These are phyloP conservation scores for Phrynocephalus versicolor DNA, from an alignment of 2,113 vertebrate genomes.

Conservation along the genomic window DNA sequence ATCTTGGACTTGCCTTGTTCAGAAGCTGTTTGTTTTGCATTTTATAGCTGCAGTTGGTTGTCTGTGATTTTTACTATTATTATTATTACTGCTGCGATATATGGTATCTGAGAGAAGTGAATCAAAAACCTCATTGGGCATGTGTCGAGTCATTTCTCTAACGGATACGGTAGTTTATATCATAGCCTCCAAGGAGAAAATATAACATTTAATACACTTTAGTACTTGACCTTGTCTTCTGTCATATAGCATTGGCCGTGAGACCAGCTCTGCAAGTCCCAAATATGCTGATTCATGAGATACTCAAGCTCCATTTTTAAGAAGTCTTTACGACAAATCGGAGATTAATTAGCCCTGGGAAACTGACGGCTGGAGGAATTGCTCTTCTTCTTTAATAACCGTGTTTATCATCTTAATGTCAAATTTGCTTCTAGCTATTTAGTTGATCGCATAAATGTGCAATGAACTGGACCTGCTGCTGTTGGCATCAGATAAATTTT, in stretches of 20 bases:
- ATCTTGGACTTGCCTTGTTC: slow-evolving; percentile 26
- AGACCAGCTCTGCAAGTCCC: slow-evolving; percentile 13
- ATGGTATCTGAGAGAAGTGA: slow-evolving; percentile 30
- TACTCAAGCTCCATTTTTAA: slow-evolving; percentile 37
- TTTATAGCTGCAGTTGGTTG: slow-evolving; percentile 51
- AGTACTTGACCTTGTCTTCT: slow-evolving; percentile 28
- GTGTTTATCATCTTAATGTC: slow-evolving; percentile 47
- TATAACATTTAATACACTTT: slow-evolving; percentile 47
- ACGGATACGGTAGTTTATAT: slow-evolving; percentile 18
- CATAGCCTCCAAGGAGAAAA: slow-evolving; percentile 27
- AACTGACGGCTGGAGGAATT: slow-evolving; percentile 46
- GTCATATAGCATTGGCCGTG: not conserved
- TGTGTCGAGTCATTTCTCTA: slow-evolving; percentile 16
- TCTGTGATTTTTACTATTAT: slow-evolving; percentile 18
- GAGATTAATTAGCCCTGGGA: slow-evolving; percentile 55
- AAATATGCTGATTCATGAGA: slow-evolving; percentile 22
- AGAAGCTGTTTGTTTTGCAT: slow-evolving; percentile 41
- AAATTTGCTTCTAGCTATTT: slow-evolving; percentile 55
- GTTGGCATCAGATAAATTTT: slow-evolving; percentile 48
- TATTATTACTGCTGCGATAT: slow-evolving; percentile 42
- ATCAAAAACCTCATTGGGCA: slow-evolving; percentile 37
- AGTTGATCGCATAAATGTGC: slow-evolving; percentile 37
- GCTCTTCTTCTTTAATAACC: slow-evolving; percentile 47
- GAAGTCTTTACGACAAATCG: slow-evolving; percentile 34
- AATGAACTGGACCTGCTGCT: slow-evolving; percentile 36